Evolutionary conservation across 2,113 vertebrate genomes (phyloP).

Genomic region (Silurus glanis): DNA sequence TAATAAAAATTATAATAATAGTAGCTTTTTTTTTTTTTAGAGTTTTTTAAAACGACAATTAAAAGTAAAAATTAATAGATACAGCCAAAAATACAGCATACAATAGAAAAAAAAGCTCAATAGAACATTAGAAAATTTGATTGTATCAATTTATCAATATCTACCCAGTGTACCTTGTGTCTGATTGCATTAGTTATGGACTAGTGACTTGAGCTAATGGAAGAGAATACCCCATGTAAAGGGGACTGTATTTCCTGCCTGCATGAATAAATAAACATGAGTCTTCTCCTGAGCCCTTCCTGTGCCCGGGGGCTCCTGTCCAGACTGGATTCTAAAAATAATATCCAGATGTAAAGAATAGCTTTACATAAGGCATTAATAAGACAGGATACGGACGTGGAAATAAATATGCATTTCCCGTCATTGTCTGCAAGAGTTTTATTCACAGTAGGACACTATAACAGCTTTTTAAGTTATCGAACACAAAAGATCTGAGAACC

Average conservation of each 20-base stretch:
- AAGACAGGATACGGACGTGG: slow-evolving; percentile 21
- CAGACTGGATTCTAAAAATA: slow-evolving; percentile 57
- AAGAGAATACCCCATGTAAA: slow-evolving; percentile 11
- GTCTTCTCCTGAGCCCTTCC: slow-evolving; percentile 36
- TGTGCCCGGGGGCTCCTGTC: slow-evolving; percentile 43
- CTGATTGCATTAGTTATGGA: slow-evolving; percentile 46
- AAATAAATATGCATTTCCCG: background rate
- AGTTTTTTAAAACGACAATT: background rate
- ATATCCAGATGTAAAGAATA: slow-evolving; percentile 29
- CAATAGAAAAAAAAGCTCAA: background rate
- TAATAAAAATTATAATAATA: background rate
- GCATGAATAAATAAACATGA: slow-evolving; percentile 42
- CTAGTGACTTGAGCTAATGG: slow-evolving; percentile 41
- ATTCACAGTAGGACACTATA: background rate
- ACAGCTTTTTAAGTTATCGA: background rate
- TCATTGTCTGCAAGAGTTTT: slow-evolving; percentile 6
- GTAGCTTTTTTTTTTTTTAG: too few relatives aligned
- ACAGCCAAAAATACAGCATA: background rate
- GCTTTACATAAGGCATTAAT: slow-evolving; percentile 49
- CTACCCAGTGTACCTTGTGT: too few relatives aligned
- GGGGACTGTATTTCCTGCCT: slow-evolving; percentile 40
- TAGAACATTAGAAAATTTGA: background rate
- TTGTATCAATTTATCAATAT: too few relatives aligned
- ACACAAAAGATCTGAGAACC: background rate
- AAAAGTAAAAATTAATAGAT: background rate